These are phyloP conservation scores for Sus scrofa DNA, from an alignment of 2,113 vertebrate genomes.

Conservation along the genomic window DNA sequence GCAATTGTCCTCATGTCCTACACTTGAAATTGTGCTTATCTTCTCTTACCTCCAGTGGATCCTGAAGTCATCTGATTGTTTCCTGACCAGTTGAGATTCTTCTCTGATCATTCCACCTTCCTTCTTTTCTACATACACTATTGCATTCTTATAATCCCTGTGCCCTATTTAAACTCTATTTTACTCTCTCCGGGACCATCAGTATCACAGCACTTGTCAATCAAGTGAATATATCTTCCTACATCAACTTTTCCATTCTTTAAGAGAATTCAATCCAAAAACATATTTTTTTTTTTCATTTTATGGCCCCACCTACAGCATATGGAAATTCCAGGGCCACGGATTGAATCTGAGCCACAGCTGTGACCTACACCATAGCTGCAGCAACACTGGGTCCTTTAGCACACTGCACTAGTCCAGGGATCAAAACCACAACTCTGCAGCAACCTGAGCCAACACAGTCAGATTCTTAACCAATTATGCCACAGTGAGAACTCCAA, in stretches of 20 bases:
- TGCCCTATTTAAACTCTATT: neutral
- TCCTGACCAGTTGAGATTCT: neutral
- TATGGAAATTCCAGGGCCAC: too few relatives aligned
- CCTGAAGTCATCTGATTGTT: neutral
- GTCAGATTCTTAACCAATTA: too few relatives aligned
- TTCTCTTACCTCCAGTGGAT: neutral
- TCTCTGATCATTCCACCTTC: neutral
- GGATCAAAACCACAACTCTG: too few relatives aligned
- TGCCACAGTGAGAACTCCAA: too few relatives aligned
- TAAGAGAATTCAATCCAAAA: neutral
- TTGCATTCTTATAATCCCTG: neutral
- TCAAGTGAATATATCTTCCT: neutral
- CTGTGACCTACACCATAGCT: too few relatives aligned
- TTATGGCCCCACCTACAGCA: too few relatives aligned
- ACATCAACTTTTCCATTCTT: neutral
- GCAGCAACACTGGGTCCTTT: too few relatives aligned
- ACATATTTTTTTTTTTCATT: too few relatives aligned
- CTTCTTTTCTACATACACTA: neutral
- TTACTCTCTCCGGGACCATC: neutral
- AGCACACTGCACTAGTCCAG: too few relatives aligned
- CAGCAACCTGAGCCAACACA: too few relatives aligned
- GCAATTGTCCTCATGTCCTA: neutral
- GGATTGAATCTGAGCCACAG: too few relatives aligned
- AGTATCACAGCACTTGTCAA: neutral
- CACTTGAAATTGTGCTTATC: neutral